Evolutionary conservation across 2,113 vertebrate species (phyloP), one percentile per base, ranked within the genome.

Genomic region (Chaetops frenatus): DNA sequence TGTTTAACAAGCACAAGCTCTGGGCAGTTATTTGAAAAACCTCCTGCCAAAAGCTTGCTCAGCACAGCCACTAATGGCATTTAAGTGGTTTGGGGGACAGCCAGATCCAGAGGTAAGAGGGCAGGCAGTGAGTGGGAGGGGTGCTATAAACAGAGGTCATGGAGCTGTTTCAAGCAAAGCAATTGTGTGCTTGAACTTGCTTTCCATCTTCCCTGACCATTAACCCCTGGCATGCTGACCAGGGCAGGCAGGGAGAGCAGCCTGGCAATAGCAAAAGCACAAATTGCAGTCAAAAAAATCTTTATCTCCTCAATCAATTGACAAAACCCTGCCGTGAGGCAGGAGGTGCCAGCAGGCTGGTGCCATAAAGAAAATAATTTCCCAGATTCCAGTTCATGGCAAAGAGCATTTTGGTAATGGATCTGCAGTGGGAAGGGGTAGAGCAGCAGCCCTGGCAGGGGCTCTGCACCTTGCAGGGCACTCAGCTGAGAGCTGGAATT

Each of bases 11-110:
- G 93, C 74, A 80, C 57, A 45, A 31, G 71, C 85, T 91, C 84
- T 62, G 62, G 81, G 21, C 74, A 89, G 93, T 94, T 81, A 81
- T 72, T 95, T 94, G 57, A 53, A 47, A 86, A 87, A 61, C 58
- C 54, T 91, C 67, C 81, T 88, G 88, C 88, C 42, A 90, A 90
- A 62, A 94, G 86, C 92, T 93, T 76, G 87, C 92, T 95, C 92
- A 94, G 94, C 69, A 74, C 74, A 74, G 93, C 76, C 80, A 78
- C 88, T 90, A 94, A 95, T 93, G 94, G 90, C 11, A 6, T 84
- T 47, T 83, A 76, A 95, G 91, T 82, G 83, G 83, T 62, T 81
- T 95, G 92, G 84, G 84, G 73, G 61, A 62, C 40, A 40, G 90
- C 89, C 94, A 94, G 67, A 69, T 50, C 28, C 60, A 82, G 86